These are phyloP conservation scores for Drosophila helvetica DNA, from an alignment of 2,888 invertebrate genomes.

Conservation along the genomic window DNA sequence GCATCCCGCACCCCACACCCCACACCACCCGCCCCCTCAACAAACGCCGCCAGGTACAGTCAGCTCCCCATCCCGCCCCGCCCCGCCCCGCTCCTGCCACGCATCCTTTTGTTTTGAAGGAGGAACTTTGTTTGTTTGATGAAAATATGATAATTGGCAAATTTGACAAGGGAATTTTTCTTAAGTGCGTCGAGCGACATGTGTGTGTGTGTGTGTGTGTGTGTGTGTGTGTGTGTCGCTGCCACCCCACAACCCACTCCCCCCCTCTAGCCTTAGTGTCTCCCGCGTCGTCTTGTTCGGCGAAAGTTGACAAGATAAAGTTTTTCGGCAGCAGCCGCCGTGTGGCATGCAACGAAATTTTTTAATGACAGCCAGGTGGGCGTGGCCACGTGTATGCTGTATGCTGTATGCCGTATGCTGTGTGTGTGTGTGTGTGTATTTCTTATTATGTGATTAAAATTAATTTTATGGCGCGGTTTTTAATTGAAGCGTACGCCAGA, in stretches of 20 bases:
- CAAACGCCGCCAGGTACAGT: too few species aligned
- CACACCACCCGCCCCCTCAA: neutral
- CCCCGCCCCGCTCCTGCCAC: constrained; percentile 6
- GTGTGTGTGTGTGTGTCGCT: constrained; percentile 11
- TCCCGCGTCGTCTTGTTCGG: constrained; percentile 12
- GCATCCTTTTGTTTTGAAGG: constrained; percentile 56
- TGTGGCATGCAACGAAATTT: constrained; percentile 69
- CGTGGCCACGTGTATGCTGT: constrained; percentile 14
- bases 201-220: constrained; percentile 12
- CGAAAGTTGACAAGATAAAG: constrained; percentile 78
- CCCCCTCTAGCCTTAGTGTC: too few species aligned
- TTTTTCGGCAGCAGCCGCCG: constrained; percentile 61
- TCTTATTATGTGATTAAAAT: constrained; percentile 80
- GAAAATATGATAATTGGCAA: constrained; percentile 84
- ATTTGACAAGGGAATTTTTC: constrained; percentile 83
- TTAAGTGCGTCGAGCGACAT: constrained; percentile 66
- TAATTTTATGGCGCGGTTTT: constrained; percentile 80
- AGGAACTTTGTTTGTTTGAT: constrained; percentile 80
- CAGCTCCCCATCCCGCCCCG: neutral
- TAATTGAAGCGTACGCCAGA: constrained; percentile 75
- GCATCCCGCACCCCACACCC: too few species aligned
- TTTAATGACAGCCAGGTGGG: constrained; percentile 78
- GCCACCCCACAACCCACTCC: neutral
- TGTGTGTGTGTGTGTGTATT: constrained; percentile 55
- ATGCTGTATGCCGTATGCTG: neutral